These are phyloP conservation scores for Halocynthia roretzi DNA, from an alignment of 23 tunicate genomes.

Conservation along the genomic window DNA sequence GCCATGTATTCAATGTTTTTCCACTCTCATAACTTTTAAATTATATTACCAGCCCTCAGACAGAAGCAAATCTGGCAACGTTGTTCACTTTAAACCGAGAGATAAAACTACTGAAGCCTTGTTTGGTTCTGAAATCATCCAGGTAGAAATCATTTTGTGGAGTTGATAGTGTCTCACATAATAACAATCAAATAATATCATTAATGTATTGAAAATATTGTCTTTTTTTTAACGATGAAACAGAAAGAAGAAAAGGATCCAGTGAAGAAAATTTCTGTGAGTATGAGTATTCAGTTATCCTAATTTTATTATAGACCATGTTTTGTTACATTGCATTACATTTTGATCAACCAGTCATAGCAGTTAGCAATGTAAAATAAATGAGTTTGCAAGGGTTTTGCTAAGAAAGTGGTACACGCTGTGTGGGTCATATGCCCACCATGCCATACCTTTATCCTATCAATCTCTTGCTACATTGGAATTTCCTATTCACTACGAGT, in stretches of 20 bases:
- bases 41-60: constrained; percentile 26
- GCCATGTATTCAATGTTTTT: neutral
- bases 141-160: neutral
- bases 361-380: too few relatives aligned
- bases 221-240: neutral
- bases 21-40: neutral
- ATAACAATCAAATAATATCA: neutral
- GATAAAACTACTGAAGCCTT: constrained; percentile 53
- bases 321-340: too few relatives aligned
- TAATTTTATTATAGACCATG: too few relatives aligned
- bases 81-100: constrained; percentile 34
- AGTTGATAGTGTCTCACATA: neutral
- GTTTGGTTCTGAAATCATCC: constrained; percentile 16
- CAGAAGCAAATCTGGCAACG: neutral
- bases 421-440: too few relatives aligned
- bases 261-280: constrained; percentile 32
- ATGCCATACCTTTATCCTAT: too few relatives aligned
- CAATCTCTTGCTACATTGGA: too few relatives aligned
- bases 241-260: constrained; percentile 34
- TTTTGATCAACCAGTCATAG: too few relatives aligned
- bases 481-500: too few relatives aligned
- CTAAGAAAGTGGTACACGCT: too few relatives aligned
- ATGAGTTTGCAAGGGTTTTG: too few relatives aligned
- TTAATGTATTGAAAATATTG: neutral
- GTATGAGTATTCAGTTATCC: neutral